Base-by-base conservation (phyloP, 2,113 vertebrate genomes). In the Oncorhynchus tshawytscha region DNA sequence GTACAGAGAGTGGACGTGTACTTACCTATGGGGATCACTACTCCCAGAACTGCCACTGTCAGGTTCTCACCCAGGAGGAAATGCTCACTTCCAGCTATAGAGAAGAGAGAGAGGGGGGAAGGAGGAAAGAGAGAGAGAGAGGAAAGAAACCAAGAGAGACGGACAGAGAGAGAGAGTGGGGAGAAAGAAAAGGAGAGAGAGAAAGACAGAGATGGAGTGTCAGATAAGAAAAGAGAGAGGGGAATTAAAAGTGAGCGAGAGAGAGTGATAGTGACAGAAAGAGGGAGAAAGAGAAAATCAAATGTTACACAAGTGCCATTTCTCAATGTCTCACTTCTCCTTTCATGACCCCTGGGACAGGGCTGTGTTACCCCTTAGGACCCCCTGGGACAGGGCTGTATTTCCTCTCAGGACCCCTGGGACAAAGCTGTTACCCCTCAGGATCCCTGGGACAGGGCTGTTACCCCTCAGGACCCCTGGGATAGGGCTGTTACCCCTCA, bases 21-120 rank as follows among this genome's bases (percentile, higher is more conserved):
- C 96, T 95, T 92, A 99, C 97, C 96, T 18, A 98, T 95, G 86
- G 97, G 98, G 82, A 98, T 96, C 67, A 97, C 90, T 82, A 98
- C 94, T 71, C 97, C 96, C 84, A 99, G 90, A 78, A 96, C 94
- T 57, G 97, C 96, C 74, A 97, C 96, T 8, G 97, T 97, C 85
- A 98, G 92, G 11, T 96, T 96, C 79, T 96, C 97, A 68, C 94
- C 95, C 67, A 98, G 90, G 77, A 95, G 92, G 87, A 93, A 89
- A 16, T 90, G 91, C 65, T 94, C 93, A 18, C 95, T 94, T 70
- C 94, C 96, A 90, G 97, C 97, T 99, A 91, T 4, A 92, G 27
- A 3, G 70, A 27, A 31, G 6, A 16, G 24, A 66, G 11, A 65
- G 22, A 65, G 20, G 57, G 66, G 25, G 25, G 22, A 66, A 3